Base-by-base conservation (phyloP, 2,888 invertebrate species). In the Pocota personata region DNA sequence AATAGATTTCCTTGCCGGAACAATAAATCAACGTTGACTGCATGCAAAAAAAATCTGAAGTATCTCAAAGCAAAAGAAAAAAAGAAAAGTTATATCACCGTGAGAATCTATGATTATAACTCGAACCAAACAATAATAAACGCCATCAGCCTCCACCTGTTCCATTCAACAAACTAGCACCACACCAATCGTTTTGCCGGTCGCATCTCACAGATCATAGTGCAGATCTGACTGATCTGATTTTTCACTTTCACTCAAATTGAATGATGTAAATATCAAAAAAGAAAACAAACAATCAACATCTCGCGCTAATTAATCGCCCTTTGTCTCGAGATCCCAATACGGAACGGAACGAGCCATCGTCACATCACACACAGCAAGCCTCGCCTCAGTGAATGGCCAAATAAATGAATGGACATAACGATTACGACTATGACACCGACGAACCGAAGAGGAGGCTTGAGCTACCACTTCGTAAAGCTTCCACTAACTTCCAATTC, bases 241-340 rank as follows among this genome's bases (percentile, higher is more conserved):
- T 67, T 50, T 72, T 86, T 67, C 82, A 86, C 86, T 86, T 86
- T 86, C 86, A 82, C 86, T 86, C 82, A 76, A 72, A 66, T 35
- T 64, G 19, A 71, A 71, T 86, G 58, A 66, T 46, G 50, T 58
- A 64, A 60, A 75, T 66, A 58, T 69, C 52, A 75, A 50, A 67
- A 43, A 60, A 75, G 10, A 75, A 19, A 75, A 75, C 35, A 19
- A 75, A 75, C 35, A 75, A 78, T 48, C 64, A 55, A 67, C 43
- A 64, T 79, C 84, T 62, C 67, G 64, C 30, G 57, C 82, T 76
- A 86, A 82, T 86, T 86, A 86, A 86, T 86, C 55, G 48, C 30
- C 73, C 60, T 73, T 82, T 77, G 82, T 69, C 48, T 72, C 12
- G 67, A 88, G 67, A 87, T 83, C 77, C 82, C 75, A 82, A 80